A percentile compares a stretch with the other conserved stretches of the same genome.
Evolutionary conservation across 2,888 invertebrate species (phyloP).

Genomic region (Limenitis camilla): DNA sequence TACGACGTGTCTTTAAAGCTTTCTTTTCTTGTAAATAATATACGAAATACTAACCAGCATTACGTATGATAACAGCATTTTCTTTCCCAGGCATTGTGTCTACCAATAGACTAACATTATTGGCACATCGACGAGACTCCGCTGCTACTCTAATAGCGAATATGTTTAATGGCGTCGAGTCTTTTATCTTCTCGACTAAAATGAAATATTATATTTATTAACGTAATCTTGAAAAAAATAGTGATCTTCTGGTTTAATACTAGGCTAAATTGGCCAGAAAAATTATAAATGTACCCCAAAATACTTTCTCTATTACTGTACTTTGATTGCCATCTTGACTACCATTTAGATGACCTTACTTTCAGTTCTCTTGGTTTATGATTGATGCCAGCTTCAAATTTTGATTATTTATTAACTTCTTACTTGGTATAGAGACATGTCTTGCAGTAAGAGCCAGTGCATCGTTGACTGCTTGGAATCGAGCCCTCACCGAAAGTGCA

Average conservation of each 20-base stretch:
- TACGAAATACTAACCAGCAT: constrained; percentile 39
- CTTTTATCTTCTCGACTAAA: constrained; percentile 51
- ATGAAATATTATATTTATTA: constrained; percentile 11
- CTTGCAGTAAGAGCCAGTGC: constrained; percentile 61
- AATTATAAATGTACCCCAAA: no score
- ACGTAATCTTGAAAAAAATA: background rate
- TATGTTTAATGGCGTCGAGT: constrained; percentile 46
- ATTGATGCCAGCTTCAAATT: no score
- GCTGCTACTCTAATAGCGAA: constrained; percentile 56
- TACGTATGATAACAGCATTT: constrained; percentile 46
- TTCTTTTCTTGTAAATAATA: background rate
- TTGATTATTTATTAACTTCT: constrained; percentile 10
- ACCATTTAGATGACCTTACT: no score
- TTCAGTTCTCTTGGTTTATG: no score
- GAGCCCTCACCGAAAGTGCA: constrained; percentile 71
- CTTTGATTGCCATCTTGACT: no score
- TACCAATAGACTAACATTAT: constrained; percentile 50
- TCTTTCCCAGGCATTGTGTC: constrained; percentile 42
- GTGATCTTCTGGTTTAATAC: background rate
- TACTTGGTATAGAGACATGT: constrained; percentile 49
- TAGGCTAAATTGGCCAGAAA: background rate
- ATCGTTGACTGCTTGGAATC: constrained; percentile 71
- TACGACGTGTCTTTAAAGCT: background rate
- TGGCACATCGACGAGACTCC: constrained; percentile 35
- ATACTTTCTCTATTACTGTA: no score